Conservation (phyloP, 2,113 vertebrate species). For the Podarcis raffonei region DNA sequence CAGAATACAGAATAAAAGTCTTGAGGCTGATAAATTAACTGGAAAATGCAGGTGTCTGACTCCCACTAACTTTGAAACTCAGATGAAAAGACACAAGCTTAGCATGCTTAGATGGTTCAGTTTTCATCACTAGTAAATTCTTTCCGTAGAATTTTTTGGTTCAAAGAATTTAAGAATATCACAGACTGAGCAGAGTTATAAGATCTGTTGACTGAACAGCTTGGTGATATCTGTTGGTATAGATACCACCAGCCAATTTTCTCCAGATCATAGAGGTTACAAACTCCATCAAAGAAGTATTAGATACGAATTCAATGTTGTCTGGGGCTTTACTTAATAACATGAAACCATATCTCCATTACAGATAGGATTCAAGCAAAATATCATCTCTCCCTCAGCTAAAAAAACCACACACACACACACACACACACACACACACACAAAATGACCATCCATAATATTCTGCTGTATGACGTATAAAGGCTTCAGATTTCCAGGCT, state of each 20-base stretch:
- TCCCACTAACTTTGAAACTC: not conserved
- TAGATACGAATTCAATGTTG: not conserved
- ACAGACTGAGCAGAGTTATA: not conserved
- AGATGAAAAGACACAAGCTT: not conserved
- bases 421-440: too few relatives aligned
- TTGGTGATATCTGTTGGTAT: not conserved
- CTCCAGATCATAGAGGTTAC: conserved; percentile 1
- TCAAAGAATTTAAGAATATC: conserved; percentile 27
- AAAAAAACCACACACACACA: too few relatives aligned
- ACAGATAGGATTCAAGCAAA: conserved; percentile 6
- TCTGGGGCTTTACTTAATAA: conserved; percentile 1
- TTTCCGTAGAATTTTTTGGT: not conserved
- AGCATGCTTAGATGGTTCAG: not conserved
- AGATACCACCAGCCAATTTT: conserved; percentile 17
- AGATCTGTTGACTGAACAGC: not conserved
- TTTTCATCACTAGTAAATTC: not conserved
- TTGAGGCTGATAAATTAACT: conserved; percentile 4
- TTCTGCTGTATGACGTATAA: not conserved
- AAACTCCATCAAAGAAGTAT: conserved; percentile 1
- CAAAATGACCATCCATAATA: not conserved
- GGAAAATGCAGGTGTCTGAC: not conserved
- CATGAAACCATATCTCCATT: conserved; percentile 5
- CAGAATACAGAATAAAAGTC: conserved; percentile 5
- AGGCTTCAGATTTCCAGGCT: not conserved
- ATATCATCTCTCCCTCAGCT: not conserved